phyloP scores from a whole-genome alignment of 2,113 vertebrate genomes.

The Neotragus moschatus region DNA sequence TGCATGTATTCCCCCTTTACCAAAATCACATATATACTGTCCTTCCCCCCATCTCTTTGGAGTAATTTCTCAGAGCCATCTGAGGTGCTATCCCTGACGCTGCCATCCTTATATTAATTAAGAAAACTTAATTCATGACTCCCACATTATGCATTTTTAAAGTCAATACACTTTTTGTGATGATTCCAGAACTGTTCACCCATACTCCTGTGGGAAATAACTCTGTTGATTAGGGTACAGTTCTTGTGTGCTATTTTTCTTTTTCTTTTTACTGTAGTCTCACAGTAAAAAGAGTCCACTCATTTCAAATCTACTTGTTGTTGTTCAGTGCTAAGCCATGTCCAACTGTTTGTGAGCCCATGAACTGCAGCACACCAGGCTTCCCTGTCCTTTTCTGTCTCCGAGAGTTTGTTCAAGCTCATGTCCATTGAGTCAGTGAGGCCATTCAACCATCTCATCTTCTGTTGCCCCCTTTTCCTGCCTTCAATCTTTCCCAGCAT shows the following conservation, averaged over 20 bases:
- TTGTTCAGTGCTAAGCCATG: not conserved
- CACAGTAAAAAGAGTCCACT: not conserved
- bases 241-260: not conserved
- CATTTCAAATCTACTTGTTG: not conserved
- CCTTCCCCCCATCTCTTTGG: not conserved
- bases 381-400: not conserved
- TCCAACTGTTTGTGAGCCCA: not conserved
- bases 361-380: not conserved
- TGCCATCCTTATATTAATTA: not conserved
- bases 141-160: not conserved
- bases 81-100: fast-evolving
- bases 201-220: not conserved
- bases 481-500: not conserved
- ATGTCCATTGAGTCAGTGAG: not conserved
- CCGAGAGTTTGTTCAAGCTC: not conserved
- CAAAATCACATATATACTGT: not conserved
- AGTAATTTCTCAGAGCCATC: not conserved
- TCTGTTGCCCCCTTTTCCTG: not conserved
- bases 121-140: not conserved
- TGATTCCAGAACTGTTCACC: not conserved
- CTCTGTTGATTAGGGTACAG: not conserved
- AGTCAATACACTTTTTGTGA: not conserved
- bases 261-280: not conserved
- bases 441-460: not conserved
- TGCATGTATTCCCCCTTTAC: not conserved